Conservation (phyloP, 2,113 vertebrate species). For the Tragelaphus strepsiceros region DNA sequence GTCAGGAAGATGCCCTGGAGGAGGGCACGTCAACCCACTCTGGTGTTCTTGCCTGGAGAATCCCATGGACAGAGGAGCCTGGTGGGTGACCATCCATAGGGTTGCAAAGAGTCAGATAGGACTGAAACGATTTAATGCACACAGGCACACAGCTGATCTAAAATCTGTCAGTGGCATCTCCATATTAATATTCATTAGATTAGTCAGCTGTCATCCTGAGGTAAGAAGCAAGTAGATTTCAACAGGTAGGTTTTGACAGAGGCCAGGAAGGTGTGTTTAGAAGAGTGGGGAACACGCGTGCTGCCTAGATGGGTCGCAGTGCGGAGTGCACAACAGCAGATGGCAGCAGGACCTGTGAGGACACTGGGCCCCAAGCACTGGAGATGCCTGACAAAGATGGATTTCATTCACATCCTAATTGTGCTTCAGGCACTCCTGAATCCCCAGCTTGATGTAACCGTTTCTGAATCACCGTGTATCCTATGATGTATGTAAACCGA, state of each 20-base stretch:
- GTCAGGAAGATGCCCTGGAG: neutral
- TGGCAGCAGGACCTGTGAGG: accelerated
- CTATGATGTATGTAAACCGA: neutral
- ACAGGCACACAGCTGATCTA: neutral
- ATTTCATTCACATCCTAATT: neutral
- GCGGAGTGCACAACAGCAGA: neutral
- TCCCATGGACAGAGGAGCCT: neutral
- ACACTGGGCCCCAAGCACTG: neutral
- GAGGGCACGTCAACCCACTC: neutral
- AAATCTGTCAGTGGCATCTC: too few species aligned
- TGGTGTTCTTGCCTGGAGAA: neutral
- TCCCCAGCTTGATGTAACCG: neutral
- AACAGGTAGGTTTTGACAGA: neutral
- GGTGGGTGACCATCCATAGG: neutral
- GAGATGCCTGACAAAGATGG: neutral
- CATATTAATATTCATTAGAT: neutral
- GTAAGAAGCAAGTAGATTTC: neutral
- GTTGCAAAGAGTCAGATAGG: neutral
- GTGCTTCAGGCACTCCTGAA: neutral
- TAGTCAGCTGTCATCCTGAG: neutral
- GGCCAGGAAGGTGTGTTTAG: neutral
- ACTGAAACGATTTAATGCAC: neutral
- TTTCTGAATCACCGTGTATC: neutral
- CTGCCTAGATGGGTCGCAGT: too few species aligned
- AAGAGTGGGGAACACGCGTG: neutral